Evolutionary conservation across 2,113 vertebrate species (phyloP).

Genomic region (Platysteira castanea): DNA sequence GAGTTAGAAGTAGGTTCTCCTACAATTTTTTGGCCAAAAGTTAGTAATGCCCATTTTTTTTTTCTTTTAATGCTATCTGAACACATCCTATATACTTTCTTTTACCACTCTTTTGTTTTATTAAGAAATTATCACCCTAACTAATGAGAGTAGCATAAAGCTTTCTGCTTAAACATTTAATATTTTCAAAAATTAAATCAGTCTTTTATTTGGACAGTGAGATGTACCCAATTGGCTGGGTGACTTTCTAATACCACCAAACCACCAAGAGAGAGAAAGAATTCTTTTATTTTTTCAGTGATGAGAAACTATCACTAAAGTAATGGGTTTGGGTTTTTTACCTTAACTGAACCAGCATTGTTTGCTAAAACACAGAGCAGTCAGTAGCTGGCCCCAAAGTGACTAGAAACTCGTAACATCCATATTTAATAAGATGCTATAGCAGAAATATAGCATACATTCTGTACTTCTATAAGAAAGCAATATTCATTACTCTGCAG

Average conservation of each 20-base stretch:
- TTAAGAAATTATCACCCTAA: not conserved
- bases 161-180: not conserved
- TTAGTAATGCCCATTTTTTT: not conserved
- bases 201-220: not conserved
- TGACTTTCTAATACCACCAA: not conserved
- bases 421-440: conserved; percentile 73
- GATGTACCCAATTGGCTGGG: not conserved
- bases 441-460: conserved; percentile 60
- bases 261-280: not conserved
- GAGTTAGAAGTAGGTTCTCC: not conserved
- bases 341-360: not conserved
- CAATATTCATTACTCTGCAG: conserved; percentile 72
- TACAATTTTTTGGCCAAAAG: not conserved
- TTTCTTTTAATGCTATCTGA: not conserved
- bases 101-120: not conserved
- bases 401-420: conserved; percentile 54
- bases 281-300: not conserved
- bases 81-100: not conserved
- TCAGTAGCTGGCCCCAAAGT: conserved; percentile 22
- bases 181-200: not conserved
- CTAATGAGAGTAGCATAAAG: not conserved
- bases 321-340: not conserved
- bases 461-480: conserved; percentile 53
- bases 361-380: conserved; percentile 20
- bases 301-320: not conserved